These are phyloP conservation scores for Psilopogon haemacephalus DNA, from an alignment of 2,113 vertebrate genomes.

Conservation along the genomic window DNA sequence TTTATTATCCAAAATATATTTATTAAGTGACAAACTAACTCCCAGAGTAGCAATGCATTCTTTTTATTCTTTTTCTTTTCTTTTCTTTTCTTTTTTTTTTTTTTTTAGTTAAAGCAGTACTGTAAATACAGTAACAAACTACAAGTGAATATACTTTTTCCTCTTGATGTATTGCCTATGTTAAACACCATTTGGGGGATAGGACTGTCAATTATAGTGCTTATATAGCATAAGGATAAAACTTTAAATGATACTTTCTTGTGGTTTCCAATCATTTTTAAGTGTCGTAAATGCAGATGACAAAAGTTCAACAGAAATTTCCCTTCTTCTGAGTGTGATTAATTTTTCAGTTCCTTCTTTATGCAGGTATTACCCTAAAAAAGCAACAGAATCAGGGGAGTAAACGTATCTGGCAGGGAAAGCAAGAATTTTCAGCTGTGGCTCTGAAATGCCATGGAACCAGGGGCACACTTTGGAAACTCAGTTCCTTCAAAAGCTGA, in stretches of 20 bases:
- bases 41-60: constrained; percentile 70
- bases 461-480: background rate
- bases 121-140: constrained; percentile 62
- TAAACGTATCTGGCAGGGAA: background rate
- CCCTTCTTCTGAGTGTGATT: background rate
- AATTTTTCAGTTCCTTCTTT: background rate
- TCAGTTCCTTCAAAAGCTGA: background rate
- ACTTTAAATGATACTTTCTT: background rate
- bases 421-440: background rate
- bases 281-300: background rate
- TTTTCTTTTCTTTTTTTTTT: too few relatives aligned
- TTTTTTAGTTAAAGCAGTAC: too few relatives aligned
- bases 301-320: background rate
- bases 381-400: background rate
- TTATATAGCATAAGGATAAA: background rate
- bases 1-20: constrained; percentile 82
- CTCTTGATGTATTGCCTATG: background rate
- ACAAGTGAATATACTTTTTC: background rate
- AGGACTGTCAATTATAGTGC: background rate
- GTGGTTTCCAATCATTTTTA: background rate
- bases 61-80: too few relatives aligned
- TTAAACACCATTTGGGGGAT: background rate
- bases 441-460: background rate
- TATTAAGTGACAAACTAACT: constrained; percentile 75
- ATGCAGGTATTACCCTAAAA: background rate